Base-by-base conservation (phyloP, 1,140 invertebrate genomes). In the Limonius californicus region DNA sequence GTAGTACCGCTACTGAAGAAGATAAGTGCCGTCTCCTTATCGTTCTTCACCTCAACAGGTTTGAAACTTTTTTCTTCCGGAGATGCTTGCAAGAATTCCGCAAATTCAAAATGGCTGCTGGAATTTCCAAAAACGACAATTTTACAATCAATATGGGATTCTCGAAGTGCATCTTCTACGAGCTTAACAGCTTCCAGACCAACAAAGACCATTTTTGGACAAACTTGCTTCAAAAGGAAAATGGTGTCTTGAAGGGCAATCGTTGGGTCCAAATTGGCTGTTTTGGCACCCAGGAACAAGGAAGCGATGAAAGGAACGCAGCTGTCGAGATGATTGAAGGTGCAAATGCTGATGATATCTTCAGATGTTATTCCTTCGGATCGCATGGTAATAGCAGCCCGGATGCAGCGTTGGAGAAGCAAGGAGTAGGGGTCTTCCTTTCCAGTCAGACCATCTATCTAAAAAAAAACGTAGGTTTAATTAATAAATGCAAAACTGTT, bases 1-100 rank as follows among this genome's bases (percentile, higher is more conserved):
- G 88, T 90, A 2, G 88, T 89, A 3, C 89, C 89, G 68, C 87
- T 89, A 0, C 87, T 82, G 60, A 74, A 80, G 8, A 80, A 35
- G 12, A 82, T 73, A 0, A 73, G 42, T 4, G 70, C 73, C 0
- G 70, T 77, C 27, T 74, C 68, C n/a, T 64, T n/a, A n/a, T 66
- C 21, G 61, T 64, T 58, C 1, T 65, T 39, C 8, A 70, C 61
- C 30, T 47, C 47, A 15, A 47, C 42, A 21, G 74, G 74, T 55
- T 57, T 47, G 45, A 73, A 75, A 12, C 8, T 39, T n/a, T 50
- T 23, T 15, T 69, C 61, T 64, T 70, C 72, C 1, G 65, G 54
- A 16, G 61, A 16, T 14, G 50, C 19, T 59, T 62, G 35, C 9
- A 68, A 35, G n/a, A 70, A 69, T n/a, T 63, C 59, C 0, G 61